A percentile compares a stretch with the other conserved stretches of the same genome.
phyloP scores from a whole-genome alignment of 2,888 invertebrate genomes.

The Epiblema foenella region DNA sequence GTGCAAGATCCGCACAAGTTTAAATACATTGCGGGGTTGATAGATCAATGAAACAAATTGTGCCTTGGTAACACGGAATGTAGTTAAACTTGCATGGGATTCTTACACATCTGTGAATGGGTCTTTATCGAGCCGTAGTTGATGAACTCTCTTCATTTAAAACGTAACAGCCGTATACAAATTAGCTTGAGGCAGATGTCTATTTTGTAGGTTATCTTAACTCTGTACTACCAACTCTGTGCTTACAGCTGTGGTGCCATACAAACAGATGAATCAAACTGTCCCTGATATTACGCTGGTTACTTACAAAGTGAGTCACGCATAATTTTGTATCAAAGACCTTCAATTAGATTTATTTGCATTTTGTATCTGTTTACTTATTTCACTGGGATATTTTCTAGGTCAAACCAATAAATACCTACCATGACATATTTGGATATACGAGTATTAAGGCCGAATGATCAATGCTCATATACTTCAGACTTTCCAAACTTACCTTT shows the following conservation, averaged over 20 bases:
- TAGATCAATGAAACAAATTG: too few species aligned
- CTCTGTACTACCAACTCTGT: constrained; percentile 13
- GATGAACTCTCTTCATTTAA: background rate
- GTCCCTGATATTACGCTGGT: constrained; percentile 16
- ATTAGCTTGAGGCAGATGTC: background rate
- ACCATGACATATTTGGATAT: background rate
- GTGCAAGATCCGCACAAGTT: too few species aligned
- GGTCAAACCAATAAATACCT: constrained; percentile 17
- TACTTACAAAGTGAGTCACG: constrained; percentile 29
- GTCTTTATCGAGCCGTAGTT: background rate
- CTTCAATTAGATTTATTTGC: constrained; percentile 11
- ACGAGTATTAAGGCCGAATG: background rate
- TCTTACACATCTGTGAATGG: too few species aligned
- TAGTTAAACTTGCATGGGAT: too few species aligned
- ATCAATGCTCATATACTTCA: background rate
- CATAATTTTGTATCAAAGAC: constrained; percentile 20
- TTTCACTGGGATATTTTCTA: constrained; percentile 20
- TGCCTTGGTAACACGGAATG: too few species aligned
- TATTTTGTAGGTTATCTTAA: background rate
- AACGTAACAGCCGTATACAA: too few species aligned
- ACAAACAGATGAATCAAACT: constrained; percentile 34
- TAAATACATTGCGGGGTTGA: too few species aligned
- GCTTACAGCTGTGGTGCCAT: background rate
- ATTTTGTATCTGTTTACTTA: constrained; percentile 24
- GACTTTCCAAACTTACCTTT: background rate